phyloP scores from a whole-genome alignment of 2,113 vertebrate genomes.

The Cyprinodon tularosa region DNA sequence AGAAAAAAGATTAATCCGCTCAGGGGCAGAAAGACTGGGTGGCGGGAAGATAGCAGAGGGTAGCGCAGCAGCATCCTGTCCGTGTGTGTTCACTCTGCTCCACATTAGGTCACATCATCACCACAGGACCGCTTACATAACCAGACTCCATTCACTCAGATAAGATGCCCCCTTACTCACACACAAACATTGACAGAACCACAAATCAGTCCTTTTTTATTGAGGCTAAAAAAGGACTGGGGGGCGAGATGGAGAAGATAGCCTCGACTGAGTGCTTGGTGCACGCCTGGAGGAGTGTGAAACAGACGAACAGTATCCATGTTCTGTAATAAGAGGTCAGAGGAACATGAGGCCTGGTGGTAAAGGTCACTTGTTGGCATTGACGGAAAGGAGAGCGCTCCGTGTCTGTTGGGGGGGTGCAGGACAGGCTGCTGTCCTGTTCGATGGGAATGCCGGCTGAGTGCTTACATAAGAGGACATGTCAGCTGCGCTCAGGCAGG shows the following conservation, averaged over 20 bases:
- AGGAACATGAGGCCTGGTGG: slow-evolving; percentile 39
- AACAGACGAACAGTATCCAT: slow-evolving; percentile 24
- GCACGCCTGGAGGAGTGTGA: slow-evolving; percentile 12
- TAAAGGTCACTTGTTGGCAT: slow-evolving; percentile 57
- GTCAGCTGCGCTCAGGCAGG: slow-evolving; percentile 59
- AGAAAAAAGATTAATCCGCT: slow-evolving; percentile 39
- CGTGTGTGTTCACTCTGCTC: slow-evolving; percentile 72
- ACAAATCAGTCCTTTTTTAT: slow-evolving; percentile 25
- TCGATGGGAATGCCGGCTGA: slow-evolving; percentile 60
- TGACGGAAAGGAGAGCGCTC: slow-evolving; percentile 20
- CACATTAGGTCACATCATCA: slow-evolving; percentile 72
- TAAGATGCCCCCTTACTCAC: slow-evolving; percentile 51
- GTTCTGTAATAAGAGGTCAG: slow-evolving; percentile 41
- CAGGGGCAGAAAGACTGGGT: slow-evolving; percentile 45
- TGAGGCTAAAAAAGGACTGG: slow-evolving; percentile 14
- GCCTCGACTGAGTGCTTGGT: slow-evolving; percentile 13
- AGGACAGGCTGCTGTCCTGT: slow-evolving; percentile 75
- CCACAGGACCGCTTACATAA: slow-evolving; percentile 76
- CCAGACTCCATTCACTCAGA: slow-evolving; percentile 66
- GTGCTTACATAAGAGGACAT: slow-evolving; percentile 67
- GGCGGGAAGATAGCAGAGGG: slow-evolving; percentile 31
- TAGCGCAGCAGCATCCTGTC: slow-evolving; percentile 64
- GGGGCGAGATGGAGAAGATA: slow-evolving; percentile 33
- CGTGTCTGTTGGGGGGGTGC: slow-evolving; percentile 33
- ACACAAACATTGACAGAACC: neutral